Evolutionary conservation across 2,888 invertebrate genomes (phyloP).

Genomic region (Pachydiplax longipennis): DNA sequence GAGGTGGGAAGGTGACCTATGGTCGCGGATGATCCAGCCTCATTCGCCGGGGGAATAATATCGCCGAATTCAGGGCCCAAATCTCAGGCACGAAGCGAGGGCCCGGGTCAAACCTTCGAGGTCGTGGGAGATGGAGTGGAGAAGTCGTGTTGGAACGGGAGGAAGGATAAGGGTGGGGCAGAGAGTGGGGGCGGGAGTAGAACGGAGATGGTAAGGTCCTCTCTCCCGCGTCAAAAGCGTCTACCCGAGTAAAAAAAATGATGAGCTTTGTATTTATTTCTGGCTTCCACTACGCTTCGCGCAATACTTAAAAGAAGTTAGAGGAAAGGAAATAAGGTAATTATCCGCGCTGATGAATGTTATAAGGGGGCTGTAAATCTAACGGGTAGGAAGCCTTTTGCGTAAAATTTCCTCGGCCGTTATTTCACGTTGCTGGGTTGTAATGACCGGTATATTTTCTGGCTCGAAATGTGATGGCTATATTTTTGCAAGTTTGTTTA

Average conservation of each 20-base stretch:
- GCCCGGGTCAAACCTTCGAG: conserved; percentile 33
- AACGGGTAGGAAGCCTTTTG: background rate
- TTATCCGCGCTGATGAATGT: background rate
- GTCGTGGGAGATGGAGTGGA: conserved; percentile 35
- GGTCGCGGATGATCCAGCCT: conserved; percentile 37
- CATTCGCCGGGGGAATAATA: conserved; percentile 41
- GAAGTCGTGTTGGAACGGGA: conserved; percentile 37
- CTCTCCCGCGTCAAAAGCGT: background rate
- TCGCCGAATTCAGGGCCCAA: conserved; percentile 42
- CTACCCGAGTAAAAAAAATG: background rate
- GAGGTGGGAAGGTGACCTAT: conserved; percentile 35
- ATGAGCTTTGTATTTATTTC: background rate
- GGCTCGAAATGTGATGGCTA: background rate
- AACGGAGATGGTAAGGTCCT: background rate
- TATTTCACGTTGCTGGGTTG: background rate
- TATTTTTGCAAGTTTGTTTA: background rate
- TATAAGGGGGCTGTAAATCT: background rate
- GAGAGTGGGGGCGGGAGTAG: background rate
- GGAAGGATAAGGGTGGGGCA: background rate
- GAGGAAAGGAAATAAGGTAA: background rate
- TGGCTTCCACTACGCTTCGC: background rate
- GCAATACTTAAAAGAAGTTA: background rate
- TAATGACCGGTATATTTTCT: background rate
- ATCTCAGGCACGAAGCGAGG: conserved; percentile 35
- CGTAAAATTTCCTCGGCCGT: background rate